phyloP scores from a whole-genome alignment of 1,140 invertebrate species.

The Protaetia brevitarsis region DNA sequence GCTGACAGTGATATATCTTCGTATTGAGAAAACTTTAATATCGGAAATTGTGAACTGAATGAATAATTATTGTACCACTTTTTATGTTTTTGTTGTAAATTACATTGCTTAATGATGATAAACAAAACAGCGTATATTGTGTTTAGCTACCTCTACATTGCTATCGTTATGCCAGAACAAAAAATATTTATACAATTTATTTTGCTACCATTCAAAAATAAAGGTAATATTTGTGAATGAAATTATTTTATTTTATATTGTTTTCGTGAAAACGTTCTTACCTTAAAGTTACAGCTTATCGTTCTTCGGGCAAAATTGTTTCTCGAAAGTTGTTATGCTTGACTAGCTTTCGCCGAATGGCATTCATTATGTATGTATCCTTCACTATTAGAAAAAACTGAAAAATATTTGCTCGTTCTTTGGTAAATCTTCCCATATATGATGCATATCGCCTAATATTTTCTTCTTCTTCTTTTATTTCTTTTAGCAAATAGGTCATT shows the following conservation, averaged over 20 bases:
- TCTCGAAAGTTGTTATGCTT: slow-evolving; percentile 19
- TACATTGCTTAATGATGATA: neutral
- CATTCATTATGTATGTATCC: slow-evolving; percentile 22
- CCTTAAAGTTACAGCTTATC: slow-evolving; percentile 25
- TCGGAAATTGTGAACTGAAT: too few species aligned
- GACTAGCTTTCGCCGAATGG: neutral
- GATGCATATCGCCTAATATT: neutral
- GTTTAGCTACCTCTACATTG: neutral
- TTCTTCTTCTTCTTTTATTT: neutral
- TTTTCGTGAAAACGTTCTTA: slow-evolving; percentile 2
- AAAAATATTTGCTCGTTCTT: slow-evolving; percentile 19
- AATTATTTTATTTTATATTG: slow-evolving; percentile 10
- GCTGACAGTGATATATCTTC: too few species aligned
- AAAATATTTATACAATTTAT: slow-evolving; percentile 4
- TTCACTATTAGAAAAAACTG: slow-evolving; percentile 9
- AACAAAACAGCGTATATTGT: neutral
- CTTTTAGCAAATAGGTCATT: slow-evolving; percentile 16
- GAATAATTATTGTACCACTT: too few species aligned
- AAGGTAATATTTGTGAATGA: slow-evolving; percentile 20
- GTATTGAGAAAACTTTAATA: too few species aligned
- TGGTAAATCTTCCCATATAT: slow-evolving; percentile 15
- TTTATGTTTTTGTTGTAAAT: too few species aligned
- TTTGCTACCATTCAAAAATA: neutral
- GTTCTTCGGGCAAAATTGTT: slow-evolving; percentile 25
- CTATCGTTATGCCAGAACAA: slow-evolving; percentile 6